Percentiles rank a stretch among this genome's conserved stretches.
phyloP scores from a whole-genome alignment of 2,113 vertebrate species.

The Scopus umbretta region DNA sequence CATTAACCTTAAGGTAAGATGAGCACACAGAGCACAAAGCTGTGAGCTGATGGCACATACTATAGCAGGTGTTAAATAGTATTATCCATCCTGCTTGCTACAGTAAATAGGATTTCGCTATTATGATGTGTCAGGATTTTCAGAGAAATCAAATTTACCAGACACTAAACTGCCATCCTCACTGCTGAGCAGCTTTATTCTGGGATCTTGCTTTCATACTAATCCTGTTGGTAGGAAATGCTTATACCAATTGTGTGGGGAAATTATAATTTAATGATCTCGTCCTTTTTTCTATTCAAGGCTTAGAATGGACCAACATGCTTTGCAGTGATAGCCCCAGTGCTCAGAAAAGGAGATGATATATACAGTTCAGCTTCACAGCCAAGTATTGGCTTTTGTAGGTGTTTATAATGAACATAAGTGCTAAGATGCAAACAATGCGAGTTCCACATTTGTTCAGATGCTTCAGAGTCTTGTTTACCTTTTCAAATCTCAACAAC shows the following conservation, averaged over 20 bases:
- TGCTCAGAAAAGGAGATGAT: slow-evolving; percentile 46
- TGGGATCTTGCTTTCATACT: slow-evolving; percentile 71
- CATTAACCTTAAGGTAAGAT: slow-evolving; percentile 78
- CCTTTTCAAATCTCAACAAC: not conserved
- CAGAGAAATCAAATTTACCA: slow-evolving; percentile 79
- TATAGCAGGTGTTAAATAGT: slow-evolving; percentile 78
- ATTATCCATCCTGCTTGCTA: slow-evolving; percentile 77
- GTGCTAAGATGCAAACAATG: not conserved
- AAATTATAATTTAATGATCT: slow-evolving; percentile 82
- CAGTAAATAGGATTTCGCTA: slow-evolving; percentile 83
- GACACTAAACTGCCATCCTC: slow-evolving; percentile 74
- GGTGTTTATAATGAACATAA: slow-evolving; percentile 6
- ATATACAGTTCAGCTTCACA: slow-evolving; percentile 39
- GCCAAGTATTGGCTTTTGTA: slow-evolving; percentile 29
- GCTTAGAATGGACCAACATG: slow-evolving; percentile 57
- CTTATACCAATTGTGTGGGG: slow-evolving; percentile 75
- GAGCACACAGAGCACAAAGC: slow-evolving; percentile 70
- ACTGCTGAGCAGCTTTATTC: slow-evolving; percentile 78
- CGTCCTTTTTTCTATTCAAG: slow-evolving; percentile 62
- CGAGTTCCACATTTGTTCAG: not conserved
- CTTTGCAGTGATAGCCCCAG: slow-evolving; percentile 59
- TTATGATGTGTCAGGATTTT: slow-evolving; percentile 84
- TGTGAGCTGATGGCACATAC: slow-evolving; percentile 65
- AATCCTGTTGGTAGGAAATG: slow-evolving; percentile 79
- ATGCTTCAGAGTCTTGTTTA: slow-evolving; percentile 25